Conservation (phyloP, 1,140 invertebrate genomes). For the Heterodera carotae region DNA sequence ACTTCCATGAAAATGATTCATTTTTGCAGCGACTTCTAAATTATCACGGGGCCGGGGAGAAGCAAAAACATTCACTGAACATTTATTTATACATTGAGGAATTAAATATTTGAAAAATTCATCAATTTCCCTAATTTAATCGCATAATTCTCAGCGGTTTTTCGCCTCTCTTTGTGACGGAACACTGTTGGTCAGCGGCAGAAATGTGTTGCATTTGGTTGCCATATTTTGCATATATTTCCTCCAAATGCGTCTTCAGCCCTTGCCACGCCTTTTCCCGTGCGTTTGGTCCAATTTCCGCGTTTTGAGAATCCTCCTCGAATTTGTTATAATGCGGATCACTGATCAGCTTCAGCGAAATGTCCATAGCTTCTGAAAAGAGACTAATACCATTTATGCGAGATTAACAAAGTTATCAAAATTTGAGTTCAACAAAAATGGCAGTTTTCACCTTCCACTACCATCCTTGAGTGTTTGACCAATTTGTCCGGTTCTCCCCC, state of each 20-base stretch:
- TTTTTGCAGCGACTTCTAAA: too few relatives aligned
- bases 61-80: too few relatives aligned
- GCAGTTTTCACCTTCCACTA: conserved; percentile 56
- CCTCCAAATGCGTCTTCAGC: conserved; percentile 7
- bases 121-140: conserved; percentile 8
- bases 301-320: conserved; percentile 54
- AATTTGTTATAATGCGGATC: conserved; percentile 60
- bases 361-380: conserved; percentile 59
- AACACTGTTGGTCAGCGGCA: conserved; percentile 12
- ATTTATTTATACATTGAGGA: too few relatives aligned
- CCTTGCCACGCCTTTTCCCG: conserved; percentile 54
- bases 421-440: too few relatives aligned
- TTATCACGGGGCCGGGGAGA: too few relatives aligned
- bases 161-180: conserved; percentile 8
- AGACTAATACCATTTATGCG: neutral
- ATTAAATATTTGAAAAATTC: neutral
- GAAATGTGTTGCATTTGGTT: neutral
- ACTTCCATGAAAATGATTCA: too few relatives aligned
- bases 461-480: conserved; percentile 46
- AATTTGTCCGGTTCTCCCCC: conserved; percentile 53
- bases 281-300: conserved; percentile 37
- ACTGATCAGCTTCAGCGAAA: conserved; percentile 61
- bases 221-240: conserved; percentile 22
- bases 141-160: conserved; percentile 7
- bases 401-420: neutral